phyloP scores from a whole-genome alignment of 2,888 invertebrate genomes.

The Cylloceria caligata region DNA sequence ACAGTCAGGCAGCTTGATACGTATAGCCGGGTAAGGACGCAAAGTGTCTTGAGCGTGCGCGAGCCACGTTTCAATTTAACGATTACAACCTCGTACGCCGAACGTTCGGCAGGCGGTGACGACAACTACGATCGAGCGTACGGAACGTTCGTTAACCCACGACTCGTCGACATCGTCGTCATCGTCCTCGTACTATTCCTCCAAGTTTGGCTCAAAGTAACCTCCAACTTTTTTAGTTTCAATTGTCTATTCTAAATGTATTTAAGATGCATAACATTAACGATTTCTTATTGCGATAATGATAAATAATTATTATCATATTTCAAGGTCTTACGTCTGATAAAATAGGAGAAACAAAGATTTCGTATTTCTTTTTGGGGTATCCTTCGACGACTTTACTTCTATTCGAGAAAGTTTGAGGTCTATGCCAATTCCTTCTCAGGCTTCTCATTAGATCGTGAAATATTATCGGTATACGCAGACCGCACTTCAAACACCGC shows the following conservation, averaged over 20 bases:
- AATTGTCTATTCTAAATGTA: background rate
- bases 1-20: slow-evolving; percentile 10
- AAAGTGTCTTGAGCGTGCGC: slow-evolving; percentile 13
- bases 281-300: background rate
- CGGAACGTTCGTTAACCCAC: slow-evolving; percentile 52
- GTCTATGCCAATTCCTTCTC: slow-evolving; percentile 31
- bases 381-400: background rate
- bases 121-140: slow-evolving; percentile 13
- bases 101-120: slow-evolving; percentile 47
- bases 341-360: background rate
- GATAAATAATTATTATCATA: background rate
- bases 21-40: slow-evolving; percentile 12
- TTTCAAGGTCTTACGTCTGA: background rate
- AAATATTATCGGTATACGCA: slow-evolving; percentile 49
- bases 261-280: background rate
- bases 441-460: slow-evolving; percentile 57
- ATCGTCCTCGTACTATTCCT: slow-evolving; percentile 9
- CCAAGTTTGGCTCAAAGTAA: slow-evolving; percentile 29
- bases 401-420: slow-evolving; percentile 24
- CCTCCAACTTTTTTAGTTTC: background rate
- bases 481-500: slow-evolving; percentile 41
- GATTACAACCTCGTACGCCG: slow-evolving; percentile 54
- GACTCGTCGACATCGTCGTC: slow-evolving; percentile 4
- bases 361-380: background rate
- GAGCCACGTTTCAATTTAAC: slow-evolving; percentile 56